Conservation (phyloP, 2,797 vertebrate species). For the Acrossocheilus fasciatus region DNA sequence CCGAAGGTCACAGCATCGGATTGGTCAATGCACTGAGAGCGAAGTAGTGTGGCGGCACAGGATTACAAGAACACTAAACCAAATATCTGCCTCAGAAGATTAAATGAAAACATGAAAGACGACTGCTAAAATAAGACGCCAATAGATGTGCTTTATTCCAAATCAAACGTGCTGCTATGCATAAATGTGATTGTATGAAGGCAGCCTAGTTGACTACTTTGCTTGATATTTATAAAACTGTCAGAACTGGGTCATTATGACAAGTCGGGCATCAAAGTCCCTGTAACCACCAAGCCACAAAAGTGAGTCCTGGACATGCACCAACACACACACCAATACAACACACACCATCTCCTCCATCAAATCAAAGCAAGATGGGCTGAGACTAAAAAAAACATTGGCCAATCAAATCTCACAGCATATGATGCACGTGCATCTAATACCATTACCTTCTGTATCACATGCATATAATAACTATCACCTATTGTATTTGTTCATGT, state of each 20-base stretch:
- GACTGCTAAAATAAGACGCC: background rate
- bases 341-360: conserved; percentile 29
- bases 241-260: conserved; percentile 52
- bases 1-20: background rate
- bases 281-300: conserved; percentile 36
- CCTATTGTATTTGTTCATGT: background rate
- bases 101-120: conserved; percentile 19
- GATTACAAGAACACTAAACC: conserved; percentile 30
- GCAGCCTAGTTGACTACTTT: conserved; percentile 30
- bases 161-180: background rate
- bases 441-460: background rate
- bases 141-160: conserved; percentile 17
- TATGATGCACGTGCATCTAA: background rate
- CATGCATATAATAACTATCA: background rate
- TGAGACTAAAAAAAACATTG: background rate
- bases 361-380: conserved; percentile 26
- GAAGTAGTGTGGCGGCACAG: background rate
- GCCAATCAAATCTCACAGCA: background rate
- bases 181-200: conserved; percentile 1
- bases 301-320: conserved; percentile 7
- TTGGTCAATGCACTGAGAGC: background rate
- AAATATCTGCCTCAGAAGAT: conserved; percentile 23
- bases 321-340: conserved; percentile 20
- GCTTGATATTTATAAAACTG: conserved; percentile 39
- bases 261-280: conserved; percentile 38